Conservation (phyloP, 2,888 invertebrate species). For the Zelleria hepariella region DNA sequence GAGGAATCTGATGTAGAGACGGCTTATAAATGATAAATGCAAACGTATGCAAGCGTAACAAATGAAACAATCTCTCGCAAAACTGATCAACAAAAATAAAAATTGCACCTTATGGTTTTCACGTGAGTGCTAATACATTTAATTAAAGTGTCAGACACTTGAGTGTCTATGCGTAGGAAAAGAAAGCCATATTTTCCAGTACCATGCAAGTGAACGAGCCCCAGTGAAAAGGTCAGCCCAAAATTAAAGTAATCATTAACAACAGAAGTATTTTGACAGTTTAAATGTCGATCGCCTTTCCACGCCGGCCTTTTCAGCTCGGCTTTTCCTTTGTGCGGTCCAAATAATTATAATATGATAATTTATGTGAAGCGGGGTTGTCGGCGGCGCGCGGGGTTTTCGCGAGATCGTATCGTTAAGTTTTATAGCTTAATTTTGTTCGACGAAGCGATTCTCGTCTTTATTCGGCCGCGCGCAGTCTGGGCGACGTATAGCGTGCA, state of each 20-base stretch:
- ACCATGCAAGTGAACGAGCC: constrained; percentile 22
- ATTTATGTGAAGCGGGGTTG: constrained; percentile 31
- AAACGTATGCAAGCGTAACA: no score
- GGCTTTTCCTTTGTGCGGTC: constrained; percentile 25
- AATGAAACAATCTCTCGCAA: no score
- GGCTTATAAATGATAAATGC: no score
- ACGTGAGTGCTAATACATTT: no score
- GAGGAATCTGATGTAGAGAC: not conserved
- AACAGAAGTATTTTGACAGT: constrained; percentile 48
- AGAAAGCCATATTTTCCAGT: not conserved
- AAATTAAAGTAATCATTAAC: constrained; percentile 60
- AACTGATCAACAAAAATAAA: no score
- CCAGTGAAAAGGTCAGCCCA: constrained; percentile 66
- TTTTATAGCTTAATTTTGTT: constrained; percentile 55
- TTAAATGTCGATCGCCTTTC: constrained; percentile 34
- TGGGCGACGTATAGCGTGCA: not conserved
- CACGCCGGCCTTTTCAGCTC: constrained; percentile 23
- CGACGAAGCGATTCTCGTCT: constrained; percentile 22
- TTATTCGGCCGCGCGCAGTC: not conserved
- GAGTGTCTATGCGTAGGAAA: no score
- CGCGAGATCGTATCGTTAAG: constrained; percentile 41
- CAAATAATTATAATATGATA: constrained; percentile 37
- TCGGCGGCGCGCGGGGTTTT: constrained; percentile 16
- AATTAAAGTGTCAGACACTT: no score
- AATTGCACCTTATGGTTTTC: no score